Evolutionary conservation across 2,797 vertebrate genomes (phyloP).

Genomic region (Xenentodon cancila): DNA sequence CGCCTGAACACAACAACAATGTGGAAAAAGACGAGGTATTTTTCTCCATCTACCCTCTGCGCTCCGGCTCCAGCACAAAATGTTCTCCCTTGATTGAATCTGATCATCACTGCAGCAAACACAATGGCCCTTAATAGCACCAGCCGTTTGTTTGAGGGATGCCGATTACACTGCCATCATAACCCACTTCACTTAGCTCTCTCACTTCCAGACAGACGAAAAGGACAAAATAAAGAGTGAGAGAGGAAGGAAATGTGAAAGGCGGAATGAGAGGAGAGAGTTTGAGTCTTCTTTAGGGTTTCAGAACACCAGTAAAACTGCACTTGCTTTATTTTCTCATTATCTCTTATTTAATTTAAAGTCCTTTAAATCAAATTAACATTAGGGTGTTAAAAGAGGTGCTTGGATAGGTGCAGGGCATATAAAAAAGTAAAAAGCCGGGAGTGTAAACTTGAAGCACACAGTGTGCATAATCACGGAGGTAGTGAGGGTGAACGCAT

Average conservation of each 20-base stretch:
- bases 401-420: slow-evolving; percentile 64
- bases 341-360: slow-evolving; percentile 74
- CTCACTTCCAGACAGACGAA: slow-evolving; percentile 74
- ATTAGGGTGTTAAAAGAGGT: slow-evolving; percentile 75
- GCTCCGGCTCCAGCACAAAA: slow-evolving; percentile 70
- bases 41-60: slow-evolving; percentile 57
- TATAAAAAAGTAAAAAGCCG: slow-evolving; percentile 70
- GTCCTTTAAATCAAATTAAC: slow-evolving; percentile 82
- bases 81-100: slow-evolving; percentile 80
- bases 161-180: slow-evolving; percentile 83
- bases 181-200: slow-evolving; percentile 80
- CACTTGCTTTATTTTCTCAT: slow-evolving; percentile 57
- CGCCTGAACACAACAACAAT: slow-evolving; percentile 61
- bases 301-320: slow-evolving; percentile 72
- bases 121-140: slow-evolving; percentile 83
- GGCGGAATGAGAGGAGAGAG: slow-evolving; percentile 36
- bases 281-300: slow-evolving; percentile 58
- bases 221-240: slow-evolving; percentile 66
- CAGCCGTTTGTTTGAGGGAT: slow-evolving; percentile 82
- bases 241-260: slow-evolving; percentile 28
- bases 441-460: slow-evolving; percentile 62
- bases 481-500: slow-evolving; percentile 11
- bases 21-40: slow-evolving; percentile 54
- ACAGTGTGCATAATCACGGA: slow-evolving; percentile 38
- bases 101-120: slow-evolving; percentile 82